Evolutionary conservation across 2,888 invertebrate species (phyloP).

Genomic region (Drosophila mimica): DNA sequence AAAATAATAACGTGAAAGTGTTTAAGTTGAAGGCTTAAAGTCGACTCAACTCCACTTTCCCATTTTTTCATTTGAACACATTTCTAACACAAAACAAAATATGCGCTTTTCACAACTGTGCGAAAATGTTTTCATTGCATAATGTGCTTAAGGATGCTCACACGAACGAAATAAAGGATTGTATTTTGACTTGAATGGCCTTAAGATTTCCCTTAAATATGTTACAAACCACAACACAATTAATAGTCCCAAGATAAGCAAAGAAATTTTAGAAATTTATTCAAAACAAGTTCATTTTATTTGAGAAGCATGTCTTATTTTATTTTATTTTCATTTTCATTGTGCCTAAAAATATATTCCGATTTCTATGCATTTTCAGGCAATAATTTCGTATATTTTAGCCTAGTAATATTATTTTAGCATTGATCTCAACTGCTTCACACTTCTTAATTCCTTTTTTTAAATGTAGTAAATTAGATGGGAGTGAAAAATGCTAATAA

Average conservation of each 20-base stretch:
- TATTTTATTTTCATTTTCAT: not conserved
- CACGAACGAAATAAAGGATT: not conserved
- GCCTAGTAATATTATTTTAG: not conserved
- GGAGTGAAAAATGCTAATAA: not conserved
- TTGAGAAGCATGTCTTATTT: not conserved
- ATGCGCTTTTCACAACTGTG: not conserved
- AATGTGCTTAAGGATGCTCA: constrained; percentile 7
- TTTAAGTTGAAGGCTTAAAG: not conserved
- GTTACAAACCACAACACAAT: not conserved
- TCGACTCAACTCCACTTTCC: not conserved
- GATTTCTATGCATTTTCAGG: too few species aligned
- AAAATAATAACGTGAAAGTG: constrained; percentile 16
- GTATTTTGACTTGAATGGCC: not conserved
- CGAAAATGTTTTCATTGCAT: constrained; percentile 58
- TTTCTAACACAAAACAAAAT: constrained; percentile 19
- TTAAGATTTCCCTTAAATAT: not conserved
- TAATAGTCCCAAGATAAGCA: not conserved
- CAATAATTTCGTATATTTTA: not conserved
- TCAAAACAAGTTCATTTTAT: not conserved
- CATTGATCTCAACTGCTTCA: not conserved
- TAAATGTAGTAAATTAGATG: too few species aligned
- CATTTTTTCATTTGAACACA: not conserved
- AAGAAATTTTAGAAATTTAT: not conserved
- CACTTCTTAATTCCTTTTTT: not conserved
- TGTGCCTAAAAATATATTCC: not conserved